A percentile compares a stretch with the other conserved stretches of the same genome.
Evolutionary conservation across 2,888 invertebrate genomes (phyloP).

Genomic region (Nematopogon swammerdamellus): DNA sequence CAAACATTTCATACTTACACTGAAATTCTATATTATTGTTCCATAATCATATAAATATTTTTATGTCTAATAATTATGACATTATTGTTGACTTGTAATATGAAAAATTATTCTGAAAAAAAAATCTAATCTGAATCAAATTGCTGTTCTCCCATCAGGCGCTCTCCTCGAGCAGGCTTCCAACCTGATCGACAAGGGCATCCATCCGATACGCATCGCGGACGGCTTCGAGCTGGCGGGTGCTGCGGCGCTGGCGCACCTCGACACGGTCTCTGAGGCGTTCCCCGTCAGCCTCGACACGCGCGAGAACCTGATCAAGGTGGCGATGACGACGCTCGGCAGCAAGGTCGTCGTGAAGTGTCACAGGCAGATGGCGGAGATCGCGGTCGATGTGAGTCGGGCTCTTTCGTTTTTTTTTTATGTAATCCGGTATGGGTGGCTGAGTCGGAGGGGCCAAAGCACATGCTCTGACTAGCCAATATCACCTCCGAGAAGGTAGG

Average conservation of each 20-base stretch:
- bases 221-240: conserved; percentile 99
- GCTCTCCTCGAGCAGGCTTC: conserved; percentile 96
- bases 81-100: too few relatives aligned
- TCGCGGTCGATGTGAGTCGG: conserved; percentile 73
- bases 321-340: conserved; percentile 97
- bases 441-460: too few relatives aligned
- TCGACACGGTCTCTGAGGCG: conserved; percentile 84
- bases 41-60: too few relatives aligned
- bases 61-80: too few relatives aligned
- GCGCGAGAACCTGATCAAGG: conserved; percentile 84
- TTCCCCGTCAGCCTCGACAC: conserved; percentile 85
- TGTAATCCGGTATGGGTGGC: too few relatives aligned
- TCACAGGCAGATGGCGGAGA: conserved; percentile 96
- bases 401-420: neutral
- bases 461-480: too few relatives aligned
- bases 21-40: too few relatives aligned
- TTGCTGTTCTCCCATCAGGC: too few relatives aligned
- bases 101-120: too few relatives aligned
- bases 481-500: too few relatives aligned
- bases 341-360: conserved; percentile 98
- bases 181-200: conserved; percentile 87
- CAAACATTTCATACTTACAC: too few relatives aligned
- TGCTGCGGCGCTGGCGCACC: conserved; percentile 77
- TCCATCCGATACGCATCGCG: conserved; percentile 97
- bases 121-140: too few relatives aligned